Percentiles rank a stretch among this genome's conserved stretches.
phyloP scores from a whole-genome alignment of 2,888 invertebrate species.

The Theretra japonica region DNA sequence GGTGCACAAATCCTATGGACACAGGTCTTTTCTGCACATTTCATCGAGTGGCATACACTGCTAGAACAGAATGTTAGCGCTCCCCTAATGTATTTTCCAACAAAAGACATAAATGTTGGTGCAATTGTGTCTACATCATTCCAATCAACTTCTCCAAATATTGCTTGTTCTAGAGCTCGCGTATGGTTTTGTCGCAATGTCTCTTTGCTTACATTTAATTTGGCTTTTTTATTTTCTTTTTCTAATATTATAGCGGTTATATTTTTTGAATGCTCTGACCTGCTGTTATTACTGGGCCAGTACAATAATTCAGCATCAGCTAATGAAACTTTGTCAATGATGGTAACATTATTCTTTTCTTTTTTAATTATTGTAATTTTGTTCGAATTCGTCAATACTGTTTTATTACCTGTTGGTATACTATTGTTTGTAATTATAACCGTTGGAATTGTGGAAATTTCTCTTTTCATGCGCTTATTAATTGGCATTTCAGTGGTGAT shows the following conservation, averaged over 20 bases:
- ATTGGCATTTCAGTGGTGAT: constrained; percentile 46
- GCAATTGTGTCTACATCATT: constrained; percentile 71
- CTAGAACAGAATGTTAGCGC: constrained; percentile 74
- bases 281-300: constrained; percentile 63
- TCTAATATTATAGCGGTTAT: constrained; percentile 69
- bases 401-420: no score
- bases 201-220: constrained; percentile 66
- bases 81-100: constrained; percentile 77
- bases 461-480: constrained; percentile 29
- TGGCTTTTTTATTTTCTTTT: constrained; percentile 66
- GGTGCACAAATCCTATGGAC: constrained; percentile 68
- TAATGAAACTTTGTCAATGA: constrained; percentile 53
- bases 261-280: constrained; percentile 50
- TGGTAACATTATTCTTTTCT: constrained; percentile 44
- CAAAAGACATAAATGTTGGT: constrained; percentile 72
- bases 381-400: constrained; percentile 23
- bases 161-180: constrained; percentile 65
- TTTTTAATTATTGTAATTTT: constrained; percentile 12
- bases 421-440: not conserved
- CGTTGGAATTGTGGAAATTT: constrained; percentile 25
- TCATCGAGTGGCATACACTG: constrained; percentile 73
- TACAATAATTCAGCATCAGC: constrained; percentile 64
- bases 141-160: constrained; percentile 77
- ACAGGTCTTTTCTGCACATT: constrained; percentile 70
- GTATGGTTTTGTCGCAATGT: constrained; percentile 63